Conservation (phyloP, 1,140 invertebrate species). For the Drosophila truncata region DNA sequence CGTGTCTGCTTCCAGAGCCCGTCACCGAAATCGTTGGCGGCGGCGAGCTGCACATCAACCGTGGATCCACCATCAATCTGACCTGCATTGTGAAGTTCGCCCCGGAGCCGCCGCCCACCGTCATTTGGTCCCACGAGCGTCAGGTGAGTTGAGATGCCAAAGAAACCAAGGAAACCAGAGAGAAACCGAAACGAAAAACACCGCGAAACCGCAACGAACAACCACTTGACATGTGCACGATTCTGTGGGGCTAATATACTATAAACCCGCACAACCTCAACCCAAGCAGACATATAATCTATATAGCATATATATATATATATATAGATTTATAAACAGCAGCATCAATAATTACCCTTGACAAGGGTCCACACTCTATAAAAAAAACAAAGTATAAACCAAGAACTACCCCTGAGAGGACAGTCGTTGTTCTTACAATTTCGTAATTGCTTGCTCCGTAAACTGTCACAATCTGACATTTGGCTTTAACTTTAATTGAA, state of each 20-base stretch:
- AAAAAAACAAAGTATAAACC: neutral
- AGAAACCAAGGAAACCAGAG: neutral
- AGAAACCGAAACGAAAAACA: neutral
- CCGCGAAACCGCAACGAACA: conserved; percentile 1
- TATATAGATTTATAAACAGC: neutral
- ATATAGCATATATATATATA: neutral
- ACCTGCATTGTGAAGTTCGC: conserved; percentile 93
- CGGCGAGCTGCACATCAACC: conserved; percentile 93
- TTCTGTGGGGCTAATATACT: neutral
- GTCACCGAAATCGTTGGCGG: conserved; percentile 93
- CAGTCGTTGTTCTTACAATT: neutral
- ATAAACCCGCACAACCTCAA: neutral
- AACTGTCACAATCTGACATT: conserved; percentile 8
- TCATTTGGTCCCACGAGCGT: conserved; percentile 93
- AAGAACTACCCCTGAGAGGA: neutral
- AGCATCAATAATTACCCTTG: conserved; percentile 57
- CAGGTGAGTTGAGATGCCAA: conserved; percentile 87
- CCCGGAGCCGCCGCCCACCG: conserved; percentile 92
- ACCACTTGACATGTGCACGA: conserved; percentile 32
- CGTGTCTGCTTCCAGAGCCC: conserved; percentile 88
- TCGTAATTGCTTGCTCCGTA: neutral
- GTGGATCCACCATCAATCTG: conserved; percentile 94
- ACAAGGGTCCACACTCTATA: too few relatives aligned
- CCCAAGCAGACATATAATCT: conserved; percentile 1
- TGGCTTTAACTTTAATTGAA: neutral